phyloP scores from a whole-genome alignment of 2,113 vertebrate genomes.

The Crotalus horridus region DNA sequence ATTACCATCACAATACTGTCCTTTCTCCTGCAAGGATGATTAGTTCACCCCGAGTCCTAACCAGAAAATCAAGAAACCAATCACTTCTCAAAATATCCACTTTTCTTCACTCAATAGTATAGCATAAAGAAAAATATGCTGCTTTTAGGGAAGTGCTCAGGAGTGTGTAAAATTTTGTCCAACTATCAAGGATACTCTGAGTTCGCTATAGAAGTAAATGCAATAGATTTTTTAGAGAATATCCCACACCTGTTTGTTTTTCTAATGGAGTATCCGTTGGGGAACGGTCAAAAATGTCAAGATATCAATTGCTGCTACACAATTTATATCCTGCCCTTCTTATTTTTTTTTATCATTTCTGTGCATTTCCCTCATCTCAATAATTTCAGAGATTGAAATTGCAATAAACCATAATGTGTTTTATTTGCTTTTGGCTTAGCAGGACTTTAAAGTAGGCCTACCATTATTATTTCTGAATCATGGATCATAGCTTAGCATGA shows the following conservation, averaged over 20 bases:
- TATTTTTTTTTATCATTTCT: neutral
- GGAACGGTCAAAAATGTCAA: neutral
- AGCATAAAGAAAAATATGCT: neutral
- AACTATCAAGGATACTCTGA: neutral
- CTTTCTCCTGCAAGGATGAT: neutral
- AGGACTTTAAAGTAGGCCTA: neutral
- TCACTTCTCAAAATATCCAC: neutral
- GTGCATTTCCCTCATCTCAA: neutral
- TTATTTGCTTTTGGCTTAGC: neutral
- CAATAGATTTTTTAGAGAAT: neutral
- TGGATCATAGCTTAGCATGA: neutral
- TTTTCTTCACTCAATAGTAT: neutral
- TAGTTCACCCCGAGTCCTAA: neutral
- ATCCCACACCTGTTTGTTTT: neutral
- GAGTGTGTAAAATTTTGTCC: neutral
- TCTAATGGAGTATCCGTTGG: neutral
- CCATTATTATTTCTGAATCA: neutral
- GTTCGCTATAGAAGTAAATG: neutral
- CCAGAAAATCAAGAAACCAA: neutral
- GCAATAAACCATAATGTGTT: neutral
- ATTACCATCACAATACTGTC: neutral
- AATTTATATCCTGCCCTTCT: neutral
- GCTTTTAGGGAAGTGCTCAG: neutral
- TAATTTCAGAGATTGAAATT: neutral
- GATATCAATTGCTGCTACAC: neutral